Evolutionary conservation across 2,113 vertebrate species (phyloP), one percentile per base, ranked within the genome.

Genomic region (Ceyx melanurus): DNA sequence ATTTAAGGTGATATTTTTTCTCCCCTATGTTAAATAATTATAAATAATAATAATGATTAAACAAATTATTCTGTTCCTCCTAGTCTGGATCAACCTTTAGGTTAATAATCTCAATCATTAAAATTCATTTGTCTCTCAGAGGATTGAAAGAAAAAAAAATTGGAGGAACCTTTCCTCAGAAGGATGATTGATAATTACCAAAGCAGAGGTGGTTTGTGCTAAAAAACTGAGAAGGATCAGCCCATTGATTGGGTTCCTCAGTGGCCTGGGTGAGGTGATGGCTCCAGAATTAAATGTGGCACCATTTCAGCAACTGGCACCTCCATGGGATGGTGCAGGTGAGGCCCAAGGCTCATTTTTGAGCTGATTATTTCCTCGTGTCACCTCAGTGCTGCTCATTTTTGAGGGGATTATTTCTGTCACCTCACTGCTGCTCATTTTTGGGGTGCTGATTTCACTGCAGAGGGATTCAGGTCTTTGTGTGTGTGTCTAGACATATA

Each of bases 21-120:
- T 92, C 97, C 95, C 89, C 91, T 83, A 97, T 95, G 96, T 97
- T 98, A 98, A 98, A 98, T 98, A 98, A 97, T 98, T 98, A 98
- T 97, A 98, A 98, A 98, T 98, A 98, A 97, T 98, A 97, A 96
- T 97, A 98, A 98, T 98, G 97, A 98, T 98, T 98, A 97, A 97
- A 97, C 96, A 97, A 97, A 97, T 98, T 96, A 97, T 94, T 97
- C 96, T 88, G 97, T 98, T 97, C 96, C 96, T 97, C 95, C 95
- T 91, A 86, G 88, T 94, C 95, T 96, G 67, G 92, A 97, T 97
- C 97, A 97, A 97, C 97, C 97, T 98, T 98, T 98, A 97, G 97
- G 97, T 98, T 98, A 98, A 98, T 98, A 97, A 97, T 96, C 93
- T 88, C 95, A 98, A 96, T 97, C 93, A 97, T 98, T 98, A 97